Base-by-base conservation (phyloP, 2,888 invertebrate genomes). In the Ectemnius cavifrons region DNA sequence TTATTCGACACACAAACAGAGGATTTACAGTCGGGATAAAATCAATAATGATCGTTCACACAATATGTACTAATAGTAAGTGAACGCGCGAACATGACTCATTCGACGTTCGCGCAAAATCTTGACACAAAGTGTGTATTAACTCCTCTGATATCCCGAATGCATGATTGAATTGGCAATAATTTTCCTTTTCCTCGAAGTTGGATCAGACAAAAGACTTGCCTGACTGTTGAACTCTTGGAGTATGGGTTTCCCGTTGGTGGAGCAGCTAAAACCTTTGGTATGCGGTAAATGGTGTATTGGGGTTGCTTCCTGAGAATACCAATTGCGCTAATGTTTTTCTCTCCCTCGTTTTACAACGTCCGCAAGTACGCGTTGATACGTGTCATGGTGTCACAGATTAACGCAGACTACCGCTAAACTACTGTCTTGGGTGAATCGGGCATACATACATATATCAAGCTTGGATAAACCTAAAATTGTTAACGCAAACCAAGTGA, bases 391-490 rank as follows among this genome's bases (percentile, higher is more conserved):
- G 64, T 77, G 80, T 65, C 74, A 75, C 75, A 81, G 79, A 81
- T 75, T 76, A 84, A 82, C 66, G 72, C 80, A 80, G 78, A 82
- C 78, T 72, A 62, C 67, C 57, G 47, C 75, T 23, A 56, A 27
- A 16, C 18, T 14, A 23, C 16, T 64, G 23, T 14, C 13, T n/a
- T 62, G 58, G 58, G 47, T 58, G 63, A 73, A 62, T 59, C 37
- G 58, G 66, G 45, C 14, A 16, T 37, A 37, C 37, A 37, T 37
- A 37, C 37, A 37, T 37, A 11, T 27, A 49, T n/a, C 37, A 66
- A 63, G 84, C 82, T 80, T 78, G 83, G 75, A 77, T 73, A 77
- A 79, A 81, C 75, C 78, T 73, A 71, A 66, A 47, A 56, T 73
- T 60, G 23, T 58, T 52, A 61, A 65, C 37, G 59, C 67, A 59